phyloP scores from a whole-genome alignment of 2,888 invertebrate genomes.

The Slavum lentiscoides region DNA sequence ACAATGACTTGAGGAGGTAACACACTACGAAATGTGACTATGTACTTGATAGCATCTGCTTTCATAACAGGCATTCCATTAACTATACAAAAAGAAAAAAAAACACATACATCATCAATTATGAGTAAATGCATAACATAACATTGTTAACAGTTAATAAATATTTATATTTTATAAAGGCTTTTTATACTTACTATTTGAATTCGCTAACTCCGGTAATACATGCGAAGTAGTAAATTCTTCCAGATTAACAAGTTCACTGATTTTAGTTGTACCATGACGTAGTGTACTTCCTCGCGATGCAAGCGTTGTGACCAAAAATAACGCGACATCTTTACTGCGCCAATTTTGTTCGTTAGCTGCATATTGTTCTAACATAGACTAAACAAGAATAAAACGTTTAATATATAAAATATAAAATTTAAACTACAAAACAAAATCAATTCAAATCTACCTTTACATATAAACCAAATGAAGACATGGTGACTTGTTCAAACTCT shows the following conservation, averaged over 20 bases:
- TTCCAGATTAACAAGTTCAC: slow-evolving; percentile 83
- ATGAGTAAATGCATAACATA: background rate
- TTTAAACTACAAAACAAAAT: background rate
- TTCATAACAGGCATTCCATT: slow-evolving; percentile 88
- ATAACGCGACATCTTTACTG: slow-evolving; percentile 93
- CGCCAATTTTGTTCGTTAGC: slow-evolving; percentile 85
- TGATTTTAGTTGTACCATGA: slow-evolving; percentile 89
- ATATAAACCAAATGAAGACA: slow-evolving; percentile 85
- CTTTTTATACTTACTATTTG: slow-evolving; percentile 65
- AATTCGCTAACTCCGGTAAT: slow-evolving; percentile 78
- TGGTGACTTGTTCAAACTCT: slow-evolving; percentile 85
- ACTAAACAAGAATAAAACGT: slow-evolving; percentile 60
- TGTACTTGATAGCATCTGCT: slow-evolving; percentile 93
- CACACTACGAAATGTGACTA: slow-evolving; percentile 93
- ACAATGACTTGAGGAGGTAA: slow-evolving; percentile 78
- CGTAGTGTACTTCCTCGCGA: slow-evolving; percentile 85
- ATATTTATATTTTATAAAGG: background rate
- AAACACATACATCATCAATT: background rate
- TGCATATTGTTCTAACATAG: slow-evolving; percentile 77
- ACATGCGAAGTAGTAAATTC: slow-evolving; percentile 89
- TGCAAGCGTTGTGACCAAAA: slow-evolving; percentile 92
- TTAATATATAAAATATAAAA: background rate
- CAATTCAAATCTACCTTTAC: slow-evolving; percentile 67
- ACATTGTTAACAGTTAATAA: background rate
- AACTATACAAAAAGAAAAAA: slow-evolving; percentile 67